phyloP scores from a whole-genome alignment of 2,888 invertebrate genomes.

The Mallateleia sp. region DNA sequence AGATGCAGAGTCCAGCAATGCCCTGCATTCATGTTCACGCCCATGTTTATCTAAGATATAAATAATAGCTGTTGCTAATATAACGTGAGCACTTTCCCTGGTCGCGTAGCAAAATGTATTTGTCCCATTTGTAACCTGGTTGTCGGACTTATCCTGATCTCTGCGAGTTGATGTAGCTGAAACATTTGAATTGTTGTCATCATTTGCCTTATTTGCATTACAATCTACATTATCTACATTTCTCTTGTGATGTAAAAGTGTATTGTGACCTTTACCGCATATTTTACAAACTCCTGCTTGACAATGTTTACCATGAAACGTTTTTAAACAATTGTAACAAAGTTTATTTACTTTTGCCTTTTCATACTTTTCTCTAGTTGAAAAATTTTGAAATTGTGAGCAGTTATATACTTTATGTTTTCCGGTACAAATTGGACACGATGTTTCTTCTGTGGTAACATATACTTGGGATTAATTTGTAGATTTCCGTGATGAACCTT shows the following conservation, averaged over 20 bases:
- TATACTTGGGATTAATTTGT: neutral
- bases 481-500: no score
- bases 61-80: constrained; percentile 16
- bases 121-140: no score
- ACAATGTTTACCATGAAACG: constrained; percentile 9
- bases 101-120: neutral
- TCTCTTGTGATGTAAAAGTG: neutral
- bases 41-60: neutral
- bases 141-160: neutral
- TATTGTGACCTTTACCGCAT: constrained; percentile 1
- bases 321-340: constrained; percentile 19
- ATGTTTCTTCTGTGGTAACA: neutral
- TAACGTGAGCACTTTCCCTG: neutral
- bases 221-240: neutral
- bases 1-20: neutral
- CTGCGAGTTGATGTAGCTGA: neutral
- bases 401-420: constrained; percentile 12
- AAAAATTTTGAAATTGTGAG: neutral
- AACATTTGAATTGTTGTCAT: neutral
- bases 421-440: neutral
- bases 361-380: neutral
- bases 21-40: neutral
- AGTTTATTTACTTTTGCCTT: constrained; percentile 2
- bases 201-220: neutral
- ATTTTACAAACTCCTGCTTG: neutral